A percentile compares a stretch with the other conserved stretches of the same genome.
These are phyloP conservation scores for Euspilapteryx auroguttella DNA, from an alignment of 2,888 invertebrate genomes.

Conservation along the genomic window DNA sequence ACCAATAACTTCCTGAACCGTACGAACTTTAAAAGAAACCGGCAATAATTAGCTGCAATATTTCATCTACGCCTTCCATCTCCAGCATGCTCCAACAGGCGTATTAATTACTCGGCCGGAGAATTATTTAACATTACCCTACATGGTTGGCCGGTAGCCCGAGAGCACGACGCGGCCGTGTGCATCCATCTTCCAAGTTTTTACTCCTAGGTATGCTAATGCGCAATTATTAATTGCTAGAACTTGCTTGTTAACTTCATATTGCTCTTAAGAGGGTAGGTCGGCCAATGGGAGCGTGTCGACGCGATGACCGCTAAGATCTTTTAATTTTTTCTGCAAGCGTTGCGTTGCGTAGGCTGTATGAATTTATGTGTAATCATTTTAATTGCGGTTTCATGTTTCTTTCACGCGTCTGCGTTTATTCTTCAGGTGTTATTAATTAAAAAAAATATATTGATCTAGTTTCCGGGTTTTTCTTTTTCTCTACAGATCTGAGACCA, in stretches of 20 bases:
- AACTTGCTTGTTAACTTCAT: slow-evolving; percentile 10
- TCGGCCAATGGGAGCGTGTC: slow-evolving; percentile 27
- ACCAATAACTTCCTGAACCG: no score
- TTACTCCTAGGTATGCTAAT: slow-evolving; percentile 14
- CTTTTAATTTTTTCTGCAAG: slow-evolving; percentile 3
- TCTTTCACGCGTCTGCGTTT: no score
- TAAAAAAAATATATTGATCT: no score
- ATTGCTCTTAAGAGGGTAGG: slow-evolving; percentile 19
- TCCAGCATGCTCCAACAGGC: slow-evolving; percentile 2
- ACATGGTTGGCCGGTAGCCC: background rate
- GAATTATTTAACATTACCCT: background rate
- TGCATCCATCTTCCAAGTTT: slow-evolving; percentile 21
- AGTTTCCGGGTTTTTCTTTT: no score
- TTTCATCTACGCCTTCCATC: slow-evolving; percentile 1
- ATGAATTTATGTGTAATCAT: background rate
- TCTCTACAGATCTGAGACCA: no score
- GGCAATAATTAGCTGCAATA: no score
- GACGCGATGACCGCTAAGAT: slow-evolving; percentile 11
- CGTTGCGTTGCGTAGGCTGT: background rate
- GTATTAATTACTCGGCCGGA: slow-evolving; percentile 1
- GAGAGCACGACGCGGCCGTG: slow-evolving; percentile 18
- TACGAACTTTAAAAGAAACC: no score
- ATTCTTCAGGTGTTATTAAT: no score
- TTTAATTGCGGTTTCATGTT: background rate
- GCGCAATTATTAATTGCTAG: slow-evolving; percentile 23